These are phyloP conservation scores for Baryphthengus martii DNA, from an alignment of 2,113 vertebrate species.

Conservation along the genomic window DNA sequence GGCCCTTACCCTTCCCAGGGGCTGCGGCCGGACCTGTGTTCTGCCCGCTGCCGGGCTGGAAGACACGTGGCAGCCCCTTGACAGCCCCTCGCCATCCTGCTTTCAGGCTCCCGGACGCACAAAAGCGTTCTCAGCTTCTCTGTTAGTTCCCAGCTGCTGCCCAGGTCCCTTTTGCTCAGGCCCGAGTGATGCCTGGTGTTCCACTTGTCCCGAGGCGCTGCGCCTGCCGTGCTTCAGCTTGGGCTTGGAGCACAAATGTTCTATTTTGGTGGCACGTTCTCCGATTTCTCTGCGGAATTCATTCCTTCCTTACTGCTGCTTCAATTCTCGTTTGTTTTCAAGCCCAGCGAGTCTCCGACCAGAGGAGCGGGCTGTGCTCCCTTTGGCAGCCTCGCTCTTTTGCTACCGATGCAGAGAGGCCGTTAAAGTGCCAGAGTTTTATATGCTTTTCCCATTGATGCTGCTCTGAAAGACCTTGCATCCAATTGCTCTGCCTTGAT, in stretches of 20 bases:
- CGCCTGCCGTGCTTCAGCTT: not conserved
- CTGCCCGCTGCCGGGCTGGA: not conserved
- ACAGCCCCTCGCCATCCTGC: not conserved
- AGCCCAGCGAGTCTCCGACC: accelerated
- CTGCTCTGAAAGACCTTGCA: not conserved
- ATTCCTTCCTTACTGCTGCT: not conserved
- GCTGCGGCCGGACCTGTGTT: not conserved
- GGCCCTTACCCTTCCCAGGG: not conserved
- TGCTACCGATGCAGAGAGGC: not conserved
- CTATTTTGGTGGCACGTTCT: accelerated
- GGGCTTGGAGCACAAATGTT: accelerated
- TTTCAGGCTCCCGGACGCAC: not conserved
- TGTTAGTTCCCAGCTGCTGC: not conserved
- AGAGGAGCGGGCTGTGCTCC: not conserved
- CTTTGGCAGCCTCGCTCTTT: not conserved
- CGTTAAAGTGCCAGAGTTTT: not conserved
- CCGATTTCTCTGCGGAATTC: not conserved
- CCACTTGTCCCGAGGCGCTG: too few relatives aligned
- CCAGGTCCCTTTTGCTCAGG: too few relatives aligned
- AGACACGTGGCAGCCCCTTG: accelerated
- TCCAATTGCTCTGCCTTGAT: not conserved
- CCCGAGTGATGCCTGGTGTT: too few relatives aligned
- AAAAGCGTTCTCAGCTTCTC: not conserved
- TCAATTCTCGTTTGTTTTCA: not conserved
- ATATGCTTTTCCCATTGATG: not conserved